Evolutionary conservation across 2,797 vertebrate species (phyloP).

Genomic region (Catamblyrhynchus diadema): DNA sequence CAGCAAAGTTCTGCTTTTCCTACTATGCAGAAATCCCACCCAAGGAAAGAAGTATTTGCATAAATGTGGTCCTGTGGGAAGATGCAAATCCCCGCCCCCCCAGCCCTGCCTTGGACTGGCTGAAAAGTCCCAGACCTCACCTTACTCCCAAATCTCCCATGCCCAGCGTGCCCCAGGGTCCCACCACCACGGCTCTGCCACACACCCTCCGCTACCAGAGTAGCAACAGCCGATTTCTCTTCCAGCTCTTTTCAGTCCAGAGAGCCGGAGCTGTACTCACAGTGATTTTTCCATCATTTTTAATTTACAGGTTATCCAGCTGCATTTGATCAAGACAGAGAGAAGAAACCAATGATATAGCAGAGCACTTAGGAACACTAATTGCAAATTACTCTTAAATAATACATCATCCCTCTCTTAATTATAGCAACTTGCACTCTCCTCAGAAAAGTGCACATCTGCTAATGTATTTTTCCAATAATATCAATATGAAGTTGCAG

Average conservation of each 20-base stretch:
- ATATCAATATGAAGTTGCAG: slow-evolving; percentile 16
- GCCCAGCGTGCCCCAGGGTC: background rate
- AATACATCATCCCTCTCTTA: slow-evolving; percentile 35
- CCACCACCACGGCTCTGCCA: accelerated
- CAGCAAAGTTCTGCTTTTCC: background rate
- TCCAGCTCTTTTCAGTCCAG: background rate
- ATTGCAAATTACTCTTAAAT: slow-evolving; percentile 62
- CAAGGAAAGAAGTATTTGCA: background rate
- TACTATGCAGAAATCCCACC: background rate
- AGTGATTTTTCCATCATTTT: background rate
- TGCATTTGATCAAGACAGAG: slow-evolving; percentile 36
- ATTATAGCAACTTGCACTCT: slow-evolving; percentile 27
- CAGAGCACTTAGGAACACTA: slow-evolving; percentile 47
- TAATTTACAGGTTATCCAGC: slow-evolving; percentile 49
- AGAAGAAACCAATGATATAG: slow-evolving; percentile 11
- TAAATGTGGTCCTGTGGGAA: background rate
- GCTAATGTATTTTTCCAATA: slow-evolving; percentile 39
- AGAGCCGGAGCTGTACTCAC: background rate
- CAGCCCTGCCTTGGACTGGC: background rate
- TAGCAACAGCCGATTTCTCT: background rate
- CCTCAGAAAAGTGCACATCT: background rate
- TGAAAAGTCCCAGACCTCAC: background rate
- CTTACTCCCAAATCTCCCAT: background rate
- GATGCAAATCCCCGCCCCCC: background rate
- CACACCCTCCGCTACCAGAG: background rate